Evolutionary conservation across 1,140 invertebrate genomes (phyloP), one percentile per base, ranked within the genome.

Genomic region (Pararge aegeria): DNA sequence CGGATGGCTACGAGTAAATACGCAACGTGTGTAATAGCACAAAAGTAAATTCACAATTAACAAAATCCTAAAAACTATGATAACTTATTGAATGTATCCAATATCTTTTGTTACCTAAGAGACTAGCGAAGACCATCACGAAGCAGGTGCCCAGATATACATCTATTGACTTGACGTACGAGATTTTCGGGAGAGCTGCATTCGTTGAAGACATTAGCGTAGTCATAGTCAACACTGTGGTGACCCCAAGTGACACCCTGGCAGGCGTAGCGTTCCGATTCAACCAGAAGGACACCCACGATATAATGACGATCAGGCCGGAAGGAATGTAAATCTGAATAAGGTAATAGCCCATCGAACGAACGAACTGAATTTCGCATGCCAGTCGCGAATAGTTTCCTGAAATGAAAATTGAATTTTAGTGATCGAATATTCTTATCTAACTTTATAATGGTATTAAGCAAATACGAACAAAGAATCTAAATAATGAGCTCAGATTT

Each of bases 271-370:
- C 98, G 91, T 98, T 97, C 83, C 97, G 94, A 91, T 98, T 93
- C 80, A 92, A 80, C 96, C 96, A 98, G 92, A 98, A 98, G 79
- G 96, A 97, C 78, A 99, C 98, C 98, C 98, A 99, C 71, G 97
- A 98, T 91, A 99, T 98, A 90, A 98, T 98, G 89, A 99, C 98
- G 91, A 99, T 99, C 87, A 99, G 94, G 86, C 97, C 96, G 84
- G 97, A 98, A 73, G 98, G 98, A 91, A 99, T 98, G 93, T 99
- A 99, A 90, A 99, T 99, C 92, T 99, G 98, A 91, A 99, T 99
- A 79, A 99, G 93, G 92, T 99, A 99, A 94, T 99, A 99, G 78
- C 98, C 98, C 95, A 99, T 97, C 70, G 97, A 98, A 64, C 98
- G 94, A 57, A 97, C 97, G 91, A 99, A 98, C 90, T 98, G 97